Conservation (phyloP, 1,140 invertebrate genomes). For the Micrasema longulum region DNA sequence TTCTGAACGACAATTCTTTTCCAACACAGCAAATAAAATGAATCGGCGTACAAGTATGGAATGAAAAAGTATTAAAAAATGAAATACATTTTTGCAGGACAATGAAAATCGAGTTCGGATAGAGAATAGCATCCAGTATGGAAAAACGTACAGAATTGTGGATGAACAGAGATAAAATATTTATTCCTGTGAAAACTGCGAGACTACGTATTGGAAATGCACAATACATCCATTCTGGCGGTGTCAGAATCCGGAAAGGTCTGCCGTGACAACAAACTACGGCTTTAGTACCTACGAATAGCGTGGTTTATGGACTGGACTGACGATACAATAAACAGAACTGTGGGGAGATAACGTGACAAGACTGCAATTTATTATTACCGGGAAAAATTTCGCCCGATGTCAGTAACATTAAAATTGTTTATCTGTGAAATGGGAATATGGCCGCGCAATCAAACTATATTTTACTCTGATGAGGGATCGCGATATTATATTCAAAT, state of each 20-base stretch:
- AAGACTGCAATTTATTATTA: constrained; percentile 8
- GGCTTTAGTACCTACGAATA: background rate
- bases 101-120: constrained; percentile 37
- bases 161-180: constrained; percentile 44
- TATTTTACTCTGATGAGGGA: too few relatives aligned
- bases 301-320: background rate
- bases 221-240: constrained; percentile 45
- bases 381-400: too few relatives aligned
- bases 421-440: too few relatives aligned
- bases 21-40: constrained; percentile 11
- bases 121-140: constrained; percentile 28
- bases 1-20: constrained; percentile 16
- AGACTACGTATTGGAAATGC: constrained; percentile 40
- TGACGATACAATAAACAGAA: constrained; percentile 9
- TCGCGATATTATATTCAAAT: too few relatives aligned
- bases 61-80: constrained; percentile 1
- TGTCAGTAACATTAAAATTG: too few relatives aligned
- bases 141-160: constrained; percentile 36
- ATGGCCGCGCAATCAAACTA: too few relatives aligned
- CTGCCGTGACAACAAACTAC: constrained; percentile 11
- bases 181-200: constrained; percentile 42
- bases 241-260: constrained; percentile 26
- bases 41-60: constrained; percentile 9
- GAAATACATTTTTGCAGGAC: constrained; percentile 43
- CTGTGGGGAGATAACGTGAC: constrained; percentile 29